These are phyloP conservation scores for Myotis davidii DNA, from an alignment of 2,113 vertebrate species.

Conservation along the genomic window DNA sequence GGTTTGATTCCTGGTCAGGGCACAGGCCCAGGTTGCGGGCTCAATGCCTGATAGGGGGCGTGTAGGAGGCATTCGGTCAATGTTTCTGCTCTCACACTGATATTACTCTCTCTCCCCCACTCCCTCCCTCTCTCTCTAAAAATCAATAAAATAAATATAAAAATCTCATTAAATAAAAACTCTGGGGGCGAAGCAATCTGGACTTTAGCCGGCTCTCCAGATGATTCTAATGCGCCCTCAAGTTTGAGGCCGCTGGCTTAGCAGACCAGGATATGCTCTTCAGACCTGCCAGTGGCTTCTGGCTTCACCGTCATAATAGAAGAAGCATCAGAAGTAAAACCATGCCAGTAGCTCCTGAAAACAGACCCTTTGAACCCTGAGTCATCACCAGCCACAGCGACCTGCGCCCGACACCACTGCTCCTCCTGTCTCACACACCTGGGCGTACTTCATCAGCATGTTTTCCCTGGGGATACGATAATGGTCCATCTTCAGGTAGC, in stretches of 20 bases:
- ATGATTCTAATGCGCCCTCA: not conserved
- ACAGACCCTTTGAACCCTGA: not conserved
- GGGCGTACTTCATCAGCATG: slow-evolving; percentile 98
- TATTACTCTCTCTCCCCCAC: no score
- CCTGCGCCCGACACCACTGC: rapidly evolving
- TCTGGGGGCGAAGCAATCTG: not conserved
- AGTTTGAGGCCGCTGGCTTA: not conserved
- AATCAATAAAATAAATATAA: no score
- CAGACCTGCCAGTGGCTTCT: not conserved
- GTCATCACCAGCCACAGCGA: not conserved
- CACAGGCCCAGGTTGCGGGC: no score
- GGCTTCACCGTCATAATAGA: not conserved
- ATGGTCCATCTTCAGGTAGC: slow-evolving; percentile 96
- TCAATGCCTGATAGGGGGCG: no score
- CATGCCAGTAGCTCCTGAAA: not conserved
- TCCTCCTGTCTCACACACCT: slow-evolving; percentile 85
- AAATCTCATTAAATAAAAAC: not conserved
- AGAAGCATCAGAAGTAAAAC: not conserved
- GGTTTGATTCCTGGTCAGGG: no score
- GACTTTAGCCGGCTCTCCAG: not conserved
- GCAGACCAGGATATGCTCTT: not conserved
- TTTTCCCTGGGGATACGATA: slow-evolving; percentile 96
- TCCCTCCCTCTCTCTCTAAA: no score
- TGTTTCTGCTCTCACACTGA: not conserved
- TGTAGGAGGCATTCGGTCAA: no score